These are phyloP conservation scores for Cairina moschata DNA, from an alignment of 2,113 vertebrate genomes.

Conservation along the genomic window DNA sequence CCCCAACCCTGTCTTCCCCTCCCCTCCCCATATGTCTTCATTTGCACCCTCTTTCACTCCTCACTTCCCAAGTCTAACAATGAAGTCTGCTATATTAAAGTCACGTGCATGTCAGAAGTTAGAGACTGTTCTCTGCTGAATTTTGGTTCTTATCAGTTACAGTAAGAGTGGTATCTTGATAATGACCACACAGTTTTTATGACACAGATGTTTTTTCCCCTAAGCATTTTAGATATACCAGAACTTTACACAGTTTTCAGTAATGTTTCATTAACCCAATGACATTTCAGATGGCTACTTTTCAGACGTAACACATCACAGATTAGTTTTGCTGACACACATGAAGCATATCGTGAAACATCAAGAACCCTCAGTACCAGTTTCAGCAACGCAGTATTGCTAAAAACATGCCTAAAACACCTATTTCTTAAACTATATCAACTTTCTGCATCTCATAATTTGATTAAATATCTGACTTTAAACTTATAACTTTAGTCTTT, in stretches of 20 bases:
- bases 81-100: neutral
- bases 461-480: neutral
- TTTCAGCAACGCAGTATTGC: neutral
- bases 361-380: neutral
- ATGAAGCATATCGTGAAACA: neutral
- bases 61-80: neutral
- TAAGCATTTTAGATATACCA: neutral
- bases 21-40: no score
- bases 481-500: neutral
- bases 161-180: neutral
- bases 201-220: neutral
- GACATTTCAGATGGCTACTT: neutral
- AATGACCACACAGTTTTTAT: accelerated
- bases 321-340: neutral
- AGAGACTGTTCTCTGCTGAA: no score
- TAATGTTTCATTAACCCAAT: neutral
- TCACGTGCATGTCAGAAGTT: accelerated
- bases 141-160: neutral
- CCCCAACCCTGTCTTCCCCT: no score
- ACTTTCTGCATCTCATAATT: neutral
- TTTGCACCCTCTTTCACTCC: neutral
- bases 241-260: neutral
- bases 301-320: neutral
- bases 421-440: neutral
- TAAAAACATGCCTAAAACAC: neutral